Percentiles rank a stretch among this genome's conserved stretches.
These are phyloP conservation scores for Nothoprocta perdicaria DNA, from an alignment of 2,113 vertebrate species.

Conservation along the genomic window DNA sequence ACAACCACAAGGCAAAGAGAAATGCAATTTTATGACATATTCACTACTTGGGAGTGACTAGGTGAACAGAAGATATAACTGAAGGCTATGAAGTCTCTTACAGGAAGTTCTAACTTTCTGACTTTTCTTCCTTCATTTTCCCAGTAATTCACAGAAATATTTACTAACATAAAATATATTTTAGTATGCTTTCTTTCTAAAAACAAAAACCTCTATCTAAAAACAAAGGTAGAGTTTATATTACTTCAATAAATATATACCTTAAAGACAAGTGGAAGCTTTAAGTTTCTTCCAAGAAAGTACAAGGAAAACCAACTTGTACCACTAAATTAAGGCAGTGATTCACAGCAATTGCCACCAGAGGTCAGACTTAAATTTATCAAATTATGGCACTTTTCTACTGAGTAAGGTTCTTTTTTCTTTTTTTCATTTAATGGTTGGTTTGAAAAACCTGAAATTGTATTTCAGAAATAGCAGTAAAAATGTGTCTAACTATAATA, in stretches of 20 bases:
- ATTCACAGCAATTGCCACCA: constrained; percentile 9
- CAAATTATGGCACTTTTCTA: not conserved
- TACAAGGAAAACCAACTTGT: not conserved
- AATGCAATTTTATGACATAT: not conserved
- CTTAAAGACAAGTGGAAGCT: not conserved
- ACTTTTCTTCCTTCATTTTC: not conserved
- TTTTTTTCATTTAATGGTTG: not conserved
- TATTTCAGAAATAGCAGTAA: not conserved
- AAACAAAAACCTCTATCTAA: not conserved
- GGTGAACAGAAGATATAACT: not conserved
- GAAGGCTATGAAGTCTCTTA: not conserved
- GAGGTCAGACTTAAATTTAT: constrained; percentile 31
- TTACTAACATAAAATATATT: not conserved
- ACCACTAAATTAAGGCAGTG: not conserved
- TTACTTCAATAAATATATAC: not conserved
- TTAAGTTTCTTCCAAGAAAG: not conserved
- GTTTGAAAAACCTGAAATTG: not conserved
- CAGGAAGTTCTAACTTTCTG: not conserved
- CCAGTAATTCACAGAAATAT: constrained; percentile 11
- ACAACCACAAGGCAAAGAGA: not conserved
- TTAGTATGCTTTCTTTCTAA: not conserved
- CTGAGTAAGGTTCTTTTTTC: too few relatives aligned
- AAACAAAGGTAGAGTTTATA: not conserved
- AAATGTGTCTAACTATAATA: not conserved
- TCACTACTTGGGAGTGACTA: not conserved